Conservation (phyloP, 1,140 invertebrate species). For the Onthophagus taurus region DNA sequence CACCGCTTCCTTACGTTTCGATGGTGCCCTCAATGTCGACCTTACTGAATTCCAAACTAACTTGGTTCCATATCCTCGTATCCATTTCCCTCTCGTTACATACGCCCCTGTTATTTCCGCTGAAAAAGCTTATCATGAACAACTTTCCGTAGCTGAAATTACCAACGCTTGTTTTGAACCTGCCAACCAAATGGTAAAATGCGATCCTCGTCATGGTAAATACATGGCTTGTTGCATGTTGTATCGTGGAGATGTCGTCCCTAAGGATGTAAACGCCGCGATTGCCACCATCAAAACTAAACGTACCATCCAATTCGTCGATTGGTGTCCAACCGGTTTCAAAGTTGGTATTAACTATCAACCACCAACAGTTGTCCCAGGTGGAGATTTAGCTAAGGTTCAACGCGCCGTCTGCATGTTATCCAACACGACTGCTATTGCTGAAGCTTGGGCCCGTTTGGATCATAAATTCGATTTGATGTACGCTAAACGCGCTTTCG, state of each 20-base stretch:
- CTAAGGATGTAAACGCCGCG: constrained; percentile 58
- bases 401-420: constrained; percentile 59
- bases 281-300: constrained; percentile 78
- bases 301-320: constrained; percentile 55
- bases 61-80: constrained; percentile 59
- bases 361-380: constrained; percentile 61
- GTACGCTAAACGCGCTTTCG: constrained; percentile 67
- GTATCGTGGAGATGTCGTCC: constrained; percentile 53
- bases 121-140: constrained; percentile 57
- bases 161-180: constrained; percentile 55
- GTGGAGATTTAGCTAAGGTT: constrained; percentile 58
- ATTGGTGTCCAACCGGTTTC: constrained; percentile 63
- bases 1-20: constrained; percentile 66
- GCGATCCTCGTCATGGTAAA: constrained; percentile 54
- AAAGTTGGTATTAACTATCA: constrained; percentile 66
- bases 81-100: constrained; percentile 61
- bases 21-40: constrained; percentile 69
- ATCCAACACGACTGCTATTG: constrained; percentile 56
- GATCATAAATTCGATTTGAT: constrained; percentile 78
- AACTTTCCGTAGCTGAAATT: constrained; percentile 61
- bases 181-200: constrained; percentile 61
- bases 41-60: constrained; percentile 73
- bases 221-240: constrained; percentile 68
- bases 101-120: constrained; percentile 58
- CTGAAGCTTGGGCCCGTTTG: constrained; percentile 57